Evolutionary conservation across 2,888 invertebrate genomes (phyloP).

Genomic region (Anoplius nigerrimus): DNA sequence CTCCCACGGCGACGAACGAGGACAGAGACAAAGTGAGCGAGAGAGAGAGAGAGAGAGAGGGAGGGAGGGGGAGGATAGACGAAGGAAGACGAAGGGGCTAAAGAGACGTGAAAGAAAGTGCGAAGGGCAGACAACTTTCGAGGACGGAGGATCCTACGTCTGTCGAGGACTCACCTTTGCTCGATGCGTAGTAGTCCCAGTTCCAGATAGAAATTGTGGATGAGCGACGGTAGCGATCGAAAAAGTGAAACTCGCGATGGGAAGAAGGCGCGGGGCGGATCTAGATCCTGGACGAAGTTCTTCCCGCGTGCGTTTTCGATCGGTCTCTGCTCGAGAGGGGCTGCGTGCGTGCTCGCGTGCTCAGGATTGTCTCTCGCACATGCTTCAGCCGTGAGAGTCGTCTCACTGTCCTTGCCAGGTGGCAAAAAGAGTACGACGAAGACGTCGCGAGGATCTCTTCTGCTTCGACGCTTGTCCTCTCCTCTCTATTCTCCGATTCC

Average conservation of each 20-base stretch:
- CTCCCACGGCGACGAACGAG: slow-evolving; percentile 16
- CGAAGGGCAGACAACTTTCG: slow-evolving; percentile 14
- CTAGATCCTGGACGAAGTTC: slow-evolving; percentile 45
- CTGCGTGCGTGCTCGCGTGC: slow-evolving; percentile 37
- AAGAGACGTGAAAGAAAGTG: slow-evolving; percentile 23
- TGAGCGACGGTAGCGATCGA: neutral
- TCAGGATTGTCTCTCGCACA: slow-evolving; percentile 44
- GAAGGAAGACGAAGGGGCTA: neutral
- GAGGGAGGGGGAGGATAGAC: slow-evolving; percentile 5
- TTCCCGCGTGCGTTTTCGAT: slow-evolving; percentile 42
- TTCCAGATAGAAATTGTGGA: neutral
- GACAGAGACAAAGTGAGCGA: neutral
- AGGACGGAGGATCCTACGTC: neutral
- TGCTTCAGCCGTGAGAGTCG: slow-evolving; percentile 58
- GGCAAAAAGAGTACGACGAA: slow-evolving; percentile 44
- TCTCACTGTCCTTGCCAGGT: slow-evolving; percentile 48
- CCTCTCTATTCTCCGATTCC: neutral
- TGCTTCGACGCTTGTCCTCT: neutral
- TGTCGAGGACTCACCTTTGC: slow-evolving; percentile 1
- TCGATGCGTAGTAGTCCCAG: neutral
- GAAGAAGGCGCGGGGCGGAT: slow-evolving; percentile 39
- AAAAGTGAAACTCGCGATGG: slow-evolving; percentile 17
- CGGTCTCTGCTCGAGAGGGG: too few relatives aligned
- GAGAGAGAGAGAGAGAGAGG: slow-evolving; percentile 25
- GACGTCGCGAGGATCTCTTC: slow-evolving; percentile 25